These are phyloP conservation scores for Gnathonemus longibarbis DNA, from an alignment of 2,113 vertebrate species.

Conservation along the genomic window DNA sequence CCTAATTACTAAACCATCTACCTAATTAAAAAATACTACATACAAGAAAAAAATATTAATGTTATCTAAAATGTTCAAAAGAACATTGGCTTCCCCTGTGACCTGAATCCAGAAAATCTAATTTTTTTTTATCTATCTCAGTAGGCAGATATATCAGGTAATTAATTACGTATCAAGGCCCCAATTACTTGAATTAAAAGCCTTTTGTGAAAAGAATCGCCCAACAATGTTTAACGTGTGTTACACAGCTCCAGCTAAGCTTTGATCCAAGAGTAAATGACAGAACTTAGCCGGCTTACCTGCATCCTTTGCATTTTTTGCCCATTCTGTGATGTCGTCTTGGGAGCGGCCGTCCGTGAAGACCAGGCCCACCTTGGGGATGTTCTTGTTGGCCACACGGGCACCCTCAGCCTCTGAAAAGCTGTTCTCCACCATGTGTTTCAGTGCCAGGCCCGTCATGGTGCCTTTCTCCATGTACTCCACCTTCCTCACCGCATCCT, in stretches of 20 bases:
- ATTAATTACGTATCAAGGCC: neutral
- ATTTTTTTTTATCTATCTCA: neutral
- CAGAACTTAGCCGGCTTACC: conserved; percentile 52
- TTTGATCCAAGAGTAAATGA: neutral
- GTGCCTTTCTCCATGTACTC: conserved; percentile 98
- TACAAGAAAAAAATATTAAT: neutral
- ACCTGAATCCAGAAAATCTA: neutral
- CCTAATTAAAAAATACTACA: neutral
- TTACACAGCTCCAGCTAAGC: neutral
- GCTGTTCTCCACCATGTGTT: conserved; percentile 92
- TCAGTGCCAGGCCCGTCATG: conserved; percentile 90
- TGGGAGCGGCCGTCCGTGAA: conserved; percentile 96
- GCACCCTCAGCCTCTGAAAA: conserved; percentile 81
- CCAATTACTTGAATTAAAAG: neutral
- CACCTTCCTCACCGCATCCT: conserved; percentile 80
- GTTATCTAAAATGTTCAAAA: neutral
- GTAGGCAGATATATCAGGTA: neutral
- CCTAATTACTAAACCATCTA: neutral
- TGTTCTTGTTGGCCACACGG: conserved; percentile 59
- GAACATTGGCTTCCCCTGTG: neutral
- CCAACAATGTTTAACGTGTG: neutral
- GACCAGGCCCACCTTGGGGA: conserved; percentile 82
- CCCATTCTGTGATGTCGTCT: conserved; percentile 87
- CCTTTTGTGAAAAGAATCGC: neutral
- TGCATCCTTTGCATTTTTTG: conserved; percentile 82